Base-by-base conservation (phyloP, 2,797 vertebrate genomes). In the Dendrocincla tyrannina region DNA sequence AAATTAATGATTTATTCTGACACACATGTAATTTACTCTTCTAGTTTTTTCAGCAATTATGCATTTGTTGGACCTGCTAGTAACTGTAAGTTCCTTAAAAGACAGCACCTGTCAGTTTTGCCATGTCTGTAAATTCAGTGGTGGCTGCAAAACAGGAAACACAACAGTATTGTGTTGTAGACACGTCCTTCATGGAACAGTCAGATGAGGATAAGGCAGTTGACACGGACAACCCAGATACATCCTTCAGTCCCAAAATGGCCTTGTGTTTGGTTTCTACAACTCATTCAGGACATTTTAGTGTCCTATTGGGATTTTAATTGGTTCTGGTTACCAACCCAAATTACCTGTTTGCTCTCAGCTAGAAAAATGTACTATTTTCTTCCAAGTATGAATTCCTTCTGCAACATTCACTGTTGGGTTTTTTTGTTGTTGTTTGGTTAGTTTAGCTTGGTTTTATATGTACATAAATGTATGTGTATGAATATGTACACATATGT, bases 1-100 rank as follows among this genome's bases (percentile, higher is more conserved):
- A 96, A 90, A 88, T 82, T 66, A 80, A 74, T 75, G 52, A 94
- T 92, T 95, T 96, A 32, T 95, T 95, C 73, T 94, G 78, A 93
- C 84, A 97, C 77, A 94, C 87, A 70, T 74, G 72, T 73, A 88
- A 94, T 96, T 96, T 93, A 83, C 83, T 60, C 91, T 76, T 94
- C 20, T 30, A 72, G 13, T 3, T 91, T 67, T 83, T 89, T 82
- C 46, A 94, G 52, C 80, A 89, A 85, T 93, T 96, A 93, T 76
- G 41, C 44, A 75, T 76, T 91, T 97, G 68, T 95, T 93, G 90
- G 78, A 94, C 74, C 90, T 97, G 33, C 59, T 92, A 90, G 62
- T 28, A 95, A 95, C 11, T 69, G 39, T 41, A 95, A 88, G 28
- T 89, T 95, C 75, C 72, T 85, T 87, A 91, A 88, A 83, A 94